Conservation (phyloP, 2,888 invertebrate genomes). For the Phasia obesa region DNA sequence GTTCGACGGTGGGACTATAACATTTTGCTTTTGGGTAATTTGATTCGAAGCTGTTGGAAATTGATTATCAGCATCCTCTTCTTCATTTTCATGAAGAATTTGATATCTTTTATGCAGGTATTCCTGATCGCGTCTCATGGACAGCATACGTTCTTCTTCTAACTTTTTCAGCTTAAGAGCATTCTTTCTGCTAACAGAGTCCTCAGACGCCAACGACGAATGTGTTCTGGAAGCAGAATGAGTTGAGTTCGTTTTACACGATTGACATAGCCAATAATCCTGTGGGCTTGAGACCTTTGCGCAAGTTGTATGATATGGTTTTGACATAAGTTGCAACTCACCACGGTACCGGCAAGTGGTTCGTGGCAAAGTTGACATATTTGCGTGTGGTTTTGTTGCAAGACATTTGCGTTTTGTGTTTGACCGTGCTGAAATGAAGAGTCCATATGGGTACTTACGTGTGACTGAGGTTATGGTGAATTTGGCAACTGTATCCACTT, state of each 20-base stretch:
- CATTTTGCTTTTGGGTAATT: too few species aligned
- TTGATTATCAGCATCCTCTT: too few species aligned
- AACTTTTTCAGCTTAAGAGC: conserved; percentile 23
- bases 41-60: too few species aligned
- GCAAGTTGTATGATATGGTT: conserved; percentile 30
- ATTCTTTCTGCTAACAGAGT: conserved; percentile 24
- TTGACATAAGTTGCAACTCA: conserved; percentile 39
- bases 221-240: background rate
- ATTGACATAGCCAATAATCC: conserved; percentile 24
- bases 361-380: conserved; percentile 49
- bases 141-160: conserved; percentile 46
- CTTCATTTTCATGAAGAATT: conserved; percentile 53
- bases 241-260: background rate
- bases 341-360: background rate
- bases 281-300: conserved; percentile 36
- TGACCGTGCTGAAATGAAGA: conserved; percentile 14
- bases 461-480: conserved; percentile 46
- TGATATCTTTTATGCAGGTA: conserved; percentile 44
- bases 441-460: conserved; percentile 4
- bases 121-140: conserved; percentile 32
- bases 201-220: conserved; percentile 17
- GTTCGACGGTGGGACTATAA: too few species aligned
- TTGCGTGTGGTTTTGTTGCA: conserved; percentile 20
- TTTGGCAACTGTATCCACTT: background rate
- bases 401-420: conserved; percentile 42